Evolutionary conservation across 2,888 invertebrate species (phyloP).

Genomic region (Odontomyia ornata): DNA sequence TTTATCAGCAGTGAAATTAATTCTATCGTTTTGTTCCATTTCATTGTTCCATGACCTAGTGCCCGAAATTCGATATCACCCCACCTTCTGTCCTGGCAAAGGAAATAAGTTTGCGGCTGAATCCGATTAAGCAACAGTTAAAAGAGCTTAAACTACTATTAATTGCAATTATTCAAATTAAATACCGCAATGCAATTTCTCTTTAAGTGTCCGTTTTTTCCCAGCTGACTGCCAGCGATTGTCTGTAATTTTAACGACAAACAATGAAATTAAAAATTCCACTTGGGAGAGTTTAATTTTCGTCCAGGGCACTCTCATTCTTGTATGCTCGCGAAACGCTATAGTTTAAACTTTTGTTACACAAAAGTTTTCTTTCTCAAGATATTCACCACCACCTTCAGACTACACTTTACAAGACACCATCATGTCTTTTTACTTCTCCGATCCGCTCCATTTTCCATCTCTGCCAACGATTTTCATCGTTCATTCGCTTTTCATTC

Average conservation of each 20-base stretch:
- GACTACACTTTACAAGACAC: neutral
- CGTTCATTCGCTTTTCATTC: conserved; percentile 14
- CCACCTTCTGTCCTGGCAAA: neutral
- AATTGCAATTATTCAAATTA: conserved; percentile 35
- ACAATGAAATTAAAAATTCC: conserved; percentile 48
- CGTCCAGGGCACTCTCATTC: conserved; percentile 13
- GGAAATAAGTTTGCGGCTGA: neutral
- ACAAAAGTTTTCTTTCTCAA: conserved; percentile 27
- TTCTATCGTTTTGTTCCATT: no score
- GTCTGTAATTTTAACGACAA: conserved; percentile 21
- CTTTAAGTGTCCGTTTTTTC: neutral
- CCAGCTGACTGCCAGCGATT: neutral
- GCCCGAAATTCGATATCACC: no score
- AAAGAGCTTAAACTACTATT: conserved; percentile 30
- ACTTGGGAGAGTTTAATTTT: conserved; percentile 46
- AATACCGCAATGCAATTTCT: conserved; percentile 19
- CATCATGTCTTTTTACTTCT: no score
- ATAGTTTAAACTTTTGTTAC: conserved; percentile 24
- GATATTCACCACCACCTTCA: neutral
- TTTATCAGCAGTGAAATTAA: no score
- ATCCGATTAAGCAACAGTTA: neutral
- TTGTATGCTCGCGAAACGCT: neutral
- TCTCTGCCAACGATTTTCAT: neutral
- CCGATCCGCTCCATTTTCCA: neutral
- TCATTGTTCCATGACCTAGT: no score